Base-by-base conservation (phyloP, 2,797 vertebrate genomes). In the Halcyon badia region DNA sequence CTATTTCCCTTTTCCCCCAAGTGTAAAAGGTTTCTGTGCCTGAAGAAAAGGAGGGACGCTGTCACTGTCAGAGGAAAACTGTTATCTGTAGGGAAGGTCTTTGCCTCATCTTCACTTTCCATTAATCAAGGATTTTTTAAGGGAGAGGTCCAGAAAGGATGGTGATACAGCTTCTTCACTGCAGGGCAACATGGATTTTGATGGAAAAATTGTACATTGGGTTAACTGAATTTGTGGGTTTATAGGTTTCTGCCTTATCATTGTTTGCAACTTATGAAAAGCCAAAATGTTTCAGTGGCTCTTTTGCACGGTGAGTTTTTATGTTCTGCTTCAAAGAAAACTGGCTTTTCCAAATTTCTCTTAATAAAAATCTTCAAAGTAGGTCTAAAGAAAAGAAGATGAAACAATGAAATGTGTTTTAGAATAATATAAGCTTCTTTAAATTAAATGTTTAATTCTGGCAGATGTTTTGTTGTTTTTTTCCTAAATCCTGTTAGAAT, bases 351-450 rank as follows among this genome's bases (percentile, higher is more conserved):
- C 46, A 76, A 49, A 82, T 65, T 84, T 79, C 37, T 89, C 13
- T 69, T 87, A 64, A 84, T 61, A 94, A 87, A 92, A 90, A 41
- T 69, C 54, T 78, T 94, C 51, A 82, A 92, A 87, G 58, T 51
- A 69, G 6, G 16, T 61, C 66, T 87, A 70, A 82, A 84, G 58
- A 83, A 82, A 93, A 78, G 35, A 79, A 79, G 49, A 75, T 78
- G 37, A 90, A 83, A 71, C 58, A 31, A 19, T 56, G 28, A 80
- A 94, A 83, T 87, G 80, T 44, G 42, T 65, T 70, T 62, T 61
- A 64, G 28, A 85, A 46, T 57, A 83, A 58, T 39, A 58, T 26
- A 12, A 51, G 6, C 1, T 8, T 44, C 51, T 62, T 68, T 65
- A 5, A 37, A 70, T 42, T 44, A 88, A 58, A 54, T 22, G 7